Evolutionary conservation across 2,113 vertebrate species (phyloP), one percentile per base, ranked within the genome.

Genomic region (Brachionichthys hirsutus): DNA sequence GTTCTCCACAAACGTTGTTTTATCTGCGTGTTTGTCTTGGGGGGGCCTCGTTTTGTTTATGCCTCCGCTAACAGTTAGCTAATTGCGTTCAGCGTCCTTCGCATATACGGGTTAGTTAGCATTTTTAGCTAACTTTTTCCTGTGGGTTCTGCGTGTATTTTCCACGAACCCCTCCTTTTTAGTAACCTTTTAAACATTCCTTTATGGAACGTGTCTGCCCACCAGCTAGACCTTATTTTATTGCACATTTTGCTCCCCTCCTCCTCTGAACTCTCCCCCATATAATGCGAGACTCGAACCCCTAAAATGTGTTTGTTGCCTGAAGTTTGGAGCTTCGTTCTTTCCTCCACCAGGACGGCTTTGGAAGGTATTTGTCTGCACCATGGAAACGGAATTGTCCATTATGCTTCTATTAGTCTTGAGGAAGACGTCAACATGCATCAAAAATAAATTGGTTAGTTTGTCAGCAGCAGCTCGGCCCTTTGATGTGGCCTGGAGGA

Each of bases 211-310:
- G 84, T 70, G 84, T 82, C 75, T 80, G 73, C 72, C 75, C 76
- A 82, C 81, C 73, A 86, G 81, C 80, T 81, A 76, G 82, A 88
- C 81, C 85, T 85, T 85, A 87, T 87, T 92, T 90, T 90, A 90
- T 90, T 88, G 83, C 87, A 92, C 89, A 90, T 91, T 91, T 91
- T 86, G 70, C 81, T 78, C 85, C 86, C 83, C 84, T 77, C 66
- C 74, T 64, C 71, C 67, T 48, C 78, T 64, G 47, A 71, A 61
- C 85, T 82, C 82, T 74, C 81, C 81, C 85, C n/a, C n/a, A n/a
- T n/a, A 78, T 72, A 85, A 73, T 83, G 86, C 85, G 64, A 78
- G 78, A 85, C 81, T 87, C 78, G 78, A 79, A 86, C 81, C 79
- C 79, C 81, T 57, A 68, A 82, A 76, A 76, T 69, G 64, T 54